Conservation (phyloP, 2,888 invertebrate species). For the Standfussiana lucernea region DNA sequence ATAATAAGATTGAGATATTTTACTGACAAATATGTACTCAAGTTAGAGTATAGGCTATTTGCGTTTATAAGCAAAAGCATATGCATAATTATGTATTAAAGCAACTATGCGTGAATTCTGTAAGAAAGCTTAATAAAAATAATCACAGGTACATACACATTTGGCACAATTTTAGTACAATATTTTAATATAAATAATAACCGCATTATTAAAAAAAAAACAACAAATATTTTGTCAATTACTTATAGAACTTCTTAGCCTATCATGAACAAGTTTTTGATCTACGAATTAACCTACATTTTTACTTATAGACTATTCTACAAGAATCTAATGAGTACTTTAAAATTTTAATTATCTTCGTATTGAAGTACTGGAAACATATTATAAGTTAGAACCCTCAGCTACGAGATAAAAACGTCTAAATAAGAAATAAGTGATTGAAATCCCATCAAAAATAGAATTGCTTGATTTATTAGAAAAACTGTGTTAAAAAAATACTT, state of each 20-base stretch:
- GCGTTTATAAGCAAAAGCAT: constrained; percentile 44
- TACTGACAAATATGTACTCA: neutral
- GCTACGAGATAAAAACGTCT: constrained; percentile 48
- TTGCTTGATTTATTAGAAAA: constrained; percentile 49
- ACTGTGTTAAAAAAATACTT: constrained; percentile 59
- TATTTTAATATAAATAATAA: constrained; percentile 30
- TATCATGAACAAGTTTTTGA: constrained; percentile 42
- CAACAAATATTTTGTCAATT: constrained; percentile 10
- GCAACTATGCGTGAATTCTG: constrained; percentile 12
- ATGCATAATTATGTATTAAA: constrained; percentile 5
- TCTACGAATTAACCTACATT: constrained; percentile 33
- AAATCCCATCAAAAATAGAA: constrained; percentile 65
- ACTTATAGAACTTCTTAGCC: constrained; percentile 25
- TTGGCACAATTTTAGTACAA: constrained; percentile 17
- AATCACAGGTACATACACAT: constrained; percentile 31
- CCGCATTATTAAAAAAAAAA: constrained; percentile 10
- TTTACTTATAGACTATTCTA: constrained; percentile 38
- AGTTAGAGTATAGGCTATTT: neutral
- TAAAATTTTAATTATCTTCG: constrained; percentile 14
- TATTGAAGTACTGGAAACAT: constrained; percentile 24
- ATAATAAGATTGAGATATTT: neutral
- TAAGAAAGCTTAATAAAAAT: constrained; percentile 21
- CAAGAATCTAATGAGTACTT: constrained; percentile 34
- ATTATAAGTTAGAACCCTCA: constrained; percentile 33
- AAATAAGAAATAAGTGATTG: constrained; percentile 48